These are phyloP conservation scores for Hyalella azteca DNA, from an alignment of 2,888 invertebrate genomes.

Conservation along the genomic window DNA sequence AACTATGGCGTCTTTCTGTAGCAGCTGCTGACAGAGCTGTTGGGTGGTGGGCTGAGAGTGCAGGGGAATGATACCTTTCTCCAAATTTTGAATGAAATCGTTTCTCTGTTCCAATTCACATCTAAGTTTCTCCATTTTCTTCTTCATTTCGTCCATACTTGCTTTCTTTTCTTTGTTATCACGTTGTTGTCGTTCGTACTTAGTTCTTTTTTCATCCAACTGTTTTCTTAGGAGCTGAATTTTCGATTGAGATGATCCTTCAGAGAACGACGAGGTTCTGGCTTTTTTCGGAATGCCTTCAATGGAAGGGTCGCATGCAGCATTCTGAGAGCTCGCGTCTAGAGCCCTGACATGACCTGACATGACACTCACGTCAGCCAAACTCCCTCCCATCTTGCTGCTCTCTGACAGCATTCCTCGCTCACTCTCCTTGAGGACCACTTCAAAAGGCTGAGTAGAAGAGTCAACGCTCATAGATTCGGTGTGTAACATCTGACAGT, in stretches of 20 bases:
- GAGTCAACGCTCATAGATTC: conserved; percentile 33
- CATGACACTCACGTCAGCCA: conserved; percentile 20
- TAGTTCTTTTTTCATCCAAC: conserved; percentile 52
- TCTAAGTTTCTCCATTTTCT: conserved; percentile 52
- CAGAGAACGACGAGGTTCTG: conserved; percentile 45
- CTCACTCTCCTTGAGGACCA: conserved; percentile 13
- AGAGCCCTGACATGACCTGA: not conserved
- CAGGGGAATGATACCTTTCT: conserved; percentile 29
- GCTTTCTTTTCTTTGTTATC: conserved; percentile 52
- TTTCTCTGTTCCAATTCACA: conserved; percentile 54
- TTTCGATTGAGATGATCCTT: conserved; percentile 47
- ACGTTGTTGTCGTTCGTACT: conserved; percentile 55
- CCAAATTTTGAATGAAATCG: conserved; percentile 45
- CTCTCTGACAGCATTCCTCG: not conserved
- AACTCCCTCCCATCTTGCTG: conserved; percentile 5
- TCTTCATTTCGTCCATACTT: conserved; percentile 57
- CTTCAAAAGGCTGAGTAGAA: conserved; percentile 12
- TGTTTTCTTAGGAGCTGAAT: conserved; percentile 56
- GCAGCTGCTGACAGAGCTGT: conserved; percentile 66
- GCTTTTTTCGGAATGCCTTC: conserved; percentile 32
- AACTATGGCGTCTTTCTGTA: conserved; percentile 72
- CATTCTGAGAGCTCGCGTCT: not conserved
- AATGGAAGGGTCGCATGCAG: too few species aligned
- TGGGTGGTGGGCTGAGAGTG: conserved; percentile 59
- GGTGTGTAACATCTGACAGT: not conserved